A percentile compares a stretch with the other conserved stretches of the same genome.
phyloP scores from a whole-genome alignment of 2,888 invertebrate species.

The Drosophila mercatorum region DNA sequence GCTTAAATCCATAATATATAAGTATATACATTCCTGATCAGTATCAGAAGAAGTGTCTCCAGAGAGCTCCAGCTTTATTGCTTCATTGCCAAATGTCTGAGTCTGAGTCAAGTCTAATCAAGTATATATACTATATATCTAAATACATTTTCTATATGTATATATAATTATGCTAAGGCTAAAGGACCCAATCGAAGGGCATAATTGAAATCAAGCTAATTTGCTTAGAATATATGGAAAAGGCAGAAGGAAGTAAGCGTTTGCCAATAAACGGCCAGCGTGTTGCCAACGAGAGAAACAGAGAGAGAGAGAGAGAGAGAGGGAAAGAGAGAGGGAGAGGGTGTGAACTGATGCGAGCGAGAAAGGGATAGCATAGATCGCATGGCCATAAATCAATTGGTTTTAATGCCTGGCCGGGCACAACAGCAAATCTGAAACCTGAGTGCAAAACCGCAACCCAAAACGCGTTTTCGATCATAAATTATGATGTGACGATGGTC shows the following conservation, averaged over 20 bases:
- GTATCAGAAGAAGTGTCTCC: not conserved
- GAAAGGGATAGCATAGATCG: conserved; percentile 19
- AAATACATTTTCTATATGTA: not conserved
- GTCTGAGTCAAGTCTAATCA: not conserved
- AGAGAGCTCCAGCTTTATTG: no score
- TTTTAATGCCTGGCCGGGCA: conserved; percentile 66
- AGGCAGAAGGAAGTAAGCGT: not conserved
- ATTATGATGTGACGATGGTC: conserved; percentile 64
- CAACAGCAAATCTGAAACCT: conserved; percentile 57
- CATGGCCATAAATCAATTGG: conserved; percentile 72
- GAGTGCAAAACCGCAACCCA: conserved; percentile 65
- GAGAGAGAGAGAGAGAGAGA: not conserved
- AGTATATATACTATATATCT: not conserved
- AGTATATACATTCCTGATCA: no score
- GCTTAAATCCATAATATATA: no score
- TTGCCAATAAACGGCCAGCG: not conserved
- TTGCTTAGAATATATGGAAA: not conserved
- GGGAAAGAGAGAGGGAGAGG: not conserved
- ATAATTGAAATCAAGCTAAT: not conserved
- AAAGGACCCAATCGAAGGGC: not conserved
- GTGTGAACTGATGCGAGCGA: not conserved
- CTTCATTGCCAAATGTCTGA: no score
- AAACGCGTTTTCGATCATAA: conserved; percentile 78
- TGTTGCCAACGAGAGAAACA: not conserved
- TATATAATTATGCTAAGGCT: not conserved